phyloP scores from a whole-genome alignment of 2,888 invertebrate species.

The Spodoptera littoralis region DNA sequence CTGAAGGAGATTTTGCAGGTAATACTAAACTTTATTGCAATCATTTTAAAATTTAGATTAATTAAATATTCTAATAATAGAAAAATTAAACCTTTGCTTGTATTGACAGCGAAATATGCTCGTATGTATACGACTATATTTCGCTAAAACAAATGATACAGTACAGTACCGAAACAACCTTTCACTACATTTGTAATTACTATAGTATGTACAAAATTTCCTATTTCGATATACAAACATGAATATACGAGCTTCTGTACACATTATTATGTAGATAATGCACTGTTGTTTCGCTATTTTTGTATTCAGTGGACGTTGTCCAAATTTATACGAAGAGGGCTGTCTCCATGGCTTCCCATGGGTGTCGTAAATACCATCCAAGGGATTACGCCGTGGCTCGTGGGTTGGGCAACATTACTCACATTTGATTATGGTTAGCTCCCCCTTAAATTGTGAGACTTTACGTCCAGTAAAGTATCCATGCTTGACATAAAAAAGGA shows the following conservation, averaged over 20 bases:
- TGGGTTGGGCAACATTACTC: conserved; percentile 25
- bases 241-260: too few species aligned
- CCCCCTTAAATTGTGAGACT: neutral
- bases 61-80: too few species aligned
- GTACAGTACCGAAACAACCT: too few species aligned
- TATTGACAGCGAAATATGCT: too few species aligned
- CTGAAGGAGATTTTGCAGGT: conserved; percentile 96
- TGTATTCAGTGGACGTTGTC: conserved; percentile 1
- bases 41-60: too few species aligned
- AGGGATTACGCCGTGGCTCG: conserved; percentile 21
- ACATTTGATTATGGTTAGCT: conserved; percentile 30
- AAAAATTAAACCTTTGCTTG: too few species aligned
- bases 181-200: too few species aligned
- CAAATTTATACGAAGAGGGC: conserved; percentile 10
- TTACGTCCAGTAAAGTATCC: conserved; percentile 1
- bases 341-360: conserved; percentile 31
- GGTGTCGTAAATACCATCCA: conserved; percentile 37
- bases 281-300: neutral
- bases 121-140: too few species aligned
- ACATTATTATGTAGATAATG: too few species aligned
- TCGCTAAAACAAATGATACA: too few species aligned
- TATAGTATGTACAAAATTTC: too few species aligned
- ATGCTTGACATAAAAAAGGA: neutral
- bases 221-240: too few species aligned
- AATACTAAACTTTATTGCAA: conserved; percentile 32